phyloP scores from a whole-genome alignment of 2,113 vertebrate genomes.

The Cheirogaleus medius region DNA sequence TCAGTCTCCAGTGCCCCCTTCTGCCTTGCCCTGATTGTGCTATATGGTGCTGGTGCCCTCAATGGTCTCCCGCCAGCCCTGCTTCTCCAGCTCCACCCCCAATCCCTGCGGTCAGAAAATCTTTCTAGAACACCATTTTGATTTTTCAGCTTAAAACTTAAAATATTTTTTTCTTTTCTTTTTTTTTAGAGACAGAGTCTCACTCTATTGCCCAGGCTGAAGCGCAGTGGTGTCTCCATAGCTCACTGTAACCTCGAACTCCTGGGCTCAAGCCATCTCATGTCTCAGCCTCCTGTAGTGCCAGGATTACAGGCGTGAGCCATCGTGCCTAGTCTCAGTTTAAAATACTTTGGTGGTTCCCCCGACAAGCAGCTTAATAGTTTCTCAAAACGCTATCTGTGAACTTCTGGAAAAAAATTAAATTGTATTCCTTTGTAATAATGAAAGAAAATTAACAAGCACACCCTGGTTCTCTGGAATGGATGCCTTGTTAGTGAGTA shows the following conservation, averaged over 20 bases:
- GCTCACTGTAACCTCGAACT: no score
- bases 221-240: no score
- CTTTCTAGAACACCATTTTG: not conserved
- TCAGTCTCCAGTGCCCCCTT: not conserved
- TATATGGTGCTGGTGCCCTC: not conserved
- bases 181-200: no score
- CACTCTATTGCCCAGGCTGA: no score
- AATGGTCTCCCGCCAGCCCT: not conserved
- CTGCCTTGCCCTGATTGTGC: no score
- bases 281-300: no score
- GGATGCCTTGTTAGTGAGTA: not conserved
- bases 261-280: no score
- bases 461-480: not conserved
- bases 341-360: not conserved
- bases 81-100: not conserved
- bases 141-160: not conserved
- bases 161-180: no score
- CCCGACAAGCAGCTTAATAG: not conserved
- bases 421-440: not conserved
- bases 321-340: not conserved
- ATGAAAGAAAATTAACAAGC: not conserved
- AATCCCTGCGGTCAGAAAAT: not conserved
- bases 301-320: no score
- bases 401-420: not conserved
- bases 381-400: slow-evolving; percentile 22